Evolutionary conservation across 2,888 invertebrate genomes (phyloP).

Genomic region (Pristionchus japonicus): DNA sequence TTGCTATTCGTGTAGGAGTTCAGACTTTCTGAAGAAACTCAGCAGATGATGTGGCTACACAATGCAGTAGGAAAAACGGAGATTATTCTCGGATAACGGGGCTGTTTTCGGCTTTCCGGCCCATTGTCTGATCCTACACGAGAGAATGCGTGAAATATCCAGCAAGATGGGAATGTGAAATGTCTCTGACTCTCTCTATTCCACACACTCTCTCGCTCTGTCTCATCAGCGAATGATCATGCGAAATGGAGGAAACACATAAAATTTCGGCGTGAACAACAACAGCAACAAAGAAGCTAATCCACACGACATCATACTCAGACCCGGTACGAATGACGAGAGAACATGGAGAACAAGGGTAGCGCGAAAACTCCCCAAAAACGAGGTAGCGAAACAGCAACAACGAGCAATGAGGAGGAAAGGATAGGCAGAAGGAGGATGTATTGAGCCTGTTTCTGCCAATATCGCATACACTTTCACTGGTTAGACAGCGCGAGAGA

Average conservation of each 20-base stretch:
- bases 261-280: neutral
- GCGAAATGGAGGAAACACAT: neutral
- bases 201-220: neutral
- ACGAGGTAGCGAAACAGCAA: neutral
- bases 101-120: neutral
- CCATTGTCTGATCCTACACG: neutral
- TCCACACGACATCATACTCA: neutral
- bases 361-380: neutral
- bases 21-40: no score
- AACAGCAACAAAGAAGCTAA: slow-evolving; percentile 6
- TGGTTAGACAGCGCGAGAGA: no score
- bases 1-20: no score
- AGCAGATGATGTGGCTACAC: neutral
- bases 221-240: neutral
- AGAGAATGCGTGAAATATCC: neutral
- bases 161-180: neutral
- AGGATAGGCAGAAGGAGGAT: neutral
- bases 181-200: neutral
- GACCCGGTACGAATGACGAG: neutral
- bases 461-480: no score
- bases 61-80: neutral
- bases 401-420: neutral
- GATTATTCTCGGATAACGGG: neutral
- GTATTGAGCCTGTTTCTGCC: no score
- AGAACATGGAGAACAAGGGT: neutral